phyloP scores from a whole-genome alignment of 2,797 vertebrate genomes.

The Podarcis siculus region DNA sequence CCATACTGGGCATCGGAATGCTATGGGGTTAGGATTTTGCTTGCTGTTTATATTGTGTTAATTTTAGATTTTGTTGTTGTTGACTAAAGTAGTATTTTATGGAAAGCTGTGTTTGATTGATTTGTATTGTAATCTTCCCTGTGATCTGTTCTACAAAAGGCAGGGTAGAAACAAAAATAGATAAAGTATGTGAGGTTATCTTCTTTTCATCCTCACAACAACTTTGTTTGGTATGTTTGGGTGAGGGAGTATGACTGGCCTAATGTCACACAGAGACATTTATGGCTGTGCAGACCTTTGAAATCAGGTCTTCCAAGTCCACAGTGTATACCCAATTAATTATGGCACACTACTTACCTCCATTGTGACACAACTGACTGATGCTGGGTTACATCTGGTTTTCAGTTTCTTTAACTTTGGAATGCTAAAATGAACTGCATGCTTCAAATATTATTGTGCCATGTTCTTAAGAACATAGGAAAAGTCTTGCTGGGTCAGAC shows the following conservation, averaged over 20 bases:
- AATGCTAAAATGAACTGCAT: no score
- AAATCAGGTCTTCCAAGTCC: not conserved
- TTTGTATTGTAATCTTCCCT: no score
- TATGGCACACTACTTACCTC: not conserved
- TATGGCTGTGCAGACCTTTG: not conserved
- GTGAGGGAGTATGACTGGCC: not conserved
- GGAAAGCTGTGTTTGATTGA: no score
- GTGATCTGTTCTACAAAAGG: no score
- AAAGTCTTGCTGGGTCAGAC: no score
- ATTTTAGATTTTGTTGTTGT: no score
- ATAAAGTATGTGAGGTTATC: not conserved
- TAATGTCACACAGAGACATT: not conserved
- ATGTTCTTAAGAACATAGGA: not conserved
- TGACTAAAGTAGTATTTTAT: no score
- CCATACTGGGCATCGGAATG: no score
- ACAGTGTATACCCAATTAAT: not conserved
- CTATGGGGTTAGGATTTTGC: no score
- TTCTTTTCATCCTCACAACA: not conserved
- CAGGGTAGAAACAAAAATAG: no score
- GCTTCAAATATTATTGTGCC: not conserved
- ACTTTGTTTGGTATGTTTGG: not conserved
- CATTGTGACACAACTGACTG: not conserved
- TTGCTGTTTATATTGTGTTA: no score
- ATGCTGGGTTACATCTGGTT: not conserved
- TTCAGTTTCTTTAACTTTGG: not conserved